phyloP scores from a whole-genome alignment of 2,888 invertebrate genomes.

The Chrysopilus asiliformis region DNA sequence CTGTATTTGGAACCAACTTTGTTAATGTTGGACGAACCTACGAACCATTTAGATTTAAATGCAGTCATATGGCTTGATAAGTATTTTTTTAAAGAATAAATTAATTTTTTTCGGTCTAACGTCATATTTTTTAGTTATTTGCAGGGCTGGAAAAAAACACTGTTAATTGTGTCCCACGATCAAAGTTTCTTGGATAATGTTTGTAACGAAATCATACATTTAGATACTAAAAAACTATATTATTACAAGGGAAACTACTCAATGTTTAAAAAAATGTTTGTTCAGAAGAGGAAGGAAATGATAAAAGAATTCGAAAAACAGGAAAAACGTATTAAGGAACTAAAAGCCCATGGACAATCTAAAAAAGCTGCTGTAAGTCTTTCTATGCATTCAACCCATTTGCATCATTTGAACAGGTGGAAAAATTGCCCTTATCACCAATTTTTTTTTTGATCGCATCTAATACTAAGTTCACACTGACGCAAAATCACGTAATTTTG shows the following conservation, averaged over 20 bases:
- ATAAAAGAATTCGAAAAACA: slow-evolving; percentile 97
- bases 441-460: too few relatives aligned
- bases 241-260: slow-evolving; percentile 98
- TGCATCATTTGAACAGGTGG: too few relatives aligned
- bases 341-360: slow-evolving; percentile 91
- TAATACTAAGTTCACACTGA: too few relatives aligned
- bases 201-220: slow-evolving; percentile 96
- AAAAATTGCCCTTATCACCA: too few relatives aligned
- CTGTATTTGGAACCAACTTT: slow-evolving; percentile 94
- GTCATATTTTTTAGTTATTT: slow-evolving; percentile 65
- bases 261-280: slow-evolving; percentile 98
- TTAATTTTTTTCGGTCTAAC: slow-evolving; percentile 1
- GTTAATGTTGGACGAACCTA: slow-evolving; percentile 96
- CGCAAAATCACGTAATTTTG: too few relatives aligned
- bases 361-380: slow-evolving; percentile 67
- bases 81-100: slow-evolving; percentile 35
- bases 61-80: slow-evolving; percentile 99
- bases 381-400: slow-evolving; percentile 30
- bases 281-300: slow-evolving; percentile 90
- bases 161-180: slow-evolving; percentile 97
- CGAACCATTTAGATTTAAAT: slow-evolving; percentile 97
- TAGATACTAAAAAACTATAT: slow-evolving; percentile 85
- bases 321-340: slow-evolving; percentile 85
- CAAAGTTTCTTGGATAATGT: slow-evolving; percentile 99
- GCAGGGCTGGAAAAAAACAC: slow-evolving; percentile 97